phyloP scores from a whole-genome alignment of 2,797 vertebrate genomes.

The Urosaurus nigricauda region DNA sequence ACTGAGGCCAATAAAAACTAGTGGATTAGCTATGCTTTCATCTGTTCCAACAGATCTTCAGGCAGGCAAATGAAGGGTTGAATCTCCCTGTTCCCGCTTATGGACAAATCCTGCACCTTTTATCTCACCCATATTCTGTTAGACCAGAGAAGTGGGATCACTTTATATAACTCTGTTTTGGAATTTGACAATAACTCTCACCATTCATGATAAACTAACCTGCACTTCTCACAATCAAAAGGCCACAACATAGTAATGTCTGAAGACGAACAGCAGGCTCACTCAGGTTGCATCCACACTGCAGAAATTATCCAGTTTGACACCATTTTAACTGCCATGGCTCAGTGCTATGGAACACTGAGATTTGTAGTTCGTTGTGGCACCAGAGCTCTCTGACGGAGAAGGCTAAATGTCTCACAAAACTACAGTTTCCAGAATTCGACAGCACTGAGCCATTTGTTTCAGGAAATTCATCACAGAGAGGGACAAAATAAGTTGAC shows the following conservation, averaged over 20 bases:
- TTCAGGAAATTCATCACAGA: no score
- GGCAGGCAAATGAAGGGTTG: background rate
- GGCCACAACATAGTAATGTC: no score
- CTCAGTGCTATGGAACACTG: no score
- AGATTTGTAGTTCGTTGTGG: no score
- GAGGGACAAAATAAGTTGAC: no score
- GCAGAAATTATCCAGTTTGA: no score
- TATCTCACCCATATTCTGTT: no score
- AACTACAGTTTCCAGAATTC: no score
- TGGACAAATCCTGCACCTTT: background rate
- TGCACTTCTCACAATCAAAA: background rate
- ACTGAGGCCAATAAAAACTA: background rate
- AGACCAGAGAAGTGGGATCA: background rate
- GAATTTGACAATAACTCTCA: background rate
- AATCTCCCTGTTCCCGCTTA: background rate
- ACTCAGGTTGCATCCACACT: background rate
- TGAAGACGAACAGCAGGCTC: background rate
- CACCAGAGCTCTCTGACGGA: no score
- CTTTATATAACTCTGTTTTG: background rate
- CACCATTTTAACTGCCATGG: no score
- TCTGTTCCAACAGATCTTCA: background rate
- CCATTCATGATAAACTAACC: background rate
- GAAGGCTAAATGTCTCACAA: no score
- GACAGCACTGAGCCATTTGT: no score
- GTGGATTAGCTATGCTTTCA: background rate